These are phyloP conservation scores for Tryphoninae sp. DNA, from an alignment of 2,888 invertebrate species.

Conservation along the genomic window DNA sequence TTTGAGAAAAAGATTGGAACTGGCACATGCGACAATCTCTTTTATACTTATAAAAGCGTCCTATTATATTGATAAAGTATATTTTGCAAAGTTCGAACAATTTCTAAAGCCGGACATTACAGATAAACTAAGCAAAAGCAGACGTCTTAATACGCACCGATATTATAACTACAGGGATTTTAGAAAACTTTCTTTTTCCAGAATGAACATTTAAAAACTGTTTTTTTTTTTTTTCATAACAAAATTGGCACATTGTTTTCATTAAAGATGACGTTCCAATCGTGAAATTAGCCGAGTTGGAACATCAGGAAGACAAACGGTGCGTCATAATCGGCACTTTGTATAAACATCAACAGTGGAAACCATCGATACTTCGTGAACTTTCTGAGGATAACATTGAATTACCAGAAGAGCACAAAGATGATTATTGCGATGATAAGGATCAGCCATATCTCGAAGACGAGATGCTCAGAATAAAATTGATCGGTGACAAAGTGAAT, in stretches of 20 bases:
- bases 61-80: too few relatives aligned
- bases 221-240: neutral
- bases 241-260: slow-evolving; percentile 2
- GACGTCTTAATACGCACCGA: too few relatives aligned
- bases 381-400: slow-evolving; percentile 94
- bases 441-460: slow-evolving; percentile 95
- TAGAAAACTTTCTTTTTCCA: neutral
- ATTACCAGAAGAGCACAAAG: slow-evolving; percentile 87
- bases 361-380: slow-evolving; percentile 96
- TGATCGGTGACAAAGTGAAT: slow-evolving; percentile 86
- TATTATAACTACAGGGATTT: too few relatives aligned
- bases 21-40: too few relatives aligned
- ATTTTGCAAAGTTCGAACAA: too few relatives aligned
- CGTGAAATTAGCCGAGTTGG: slow-evolving; percentile 87
- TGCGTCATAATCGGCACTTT: slow-evolving; percentile 95
- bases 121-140: too few relatives aligned
- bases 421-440: slow-evolving; percentile 89
- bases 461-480: slow-evolving; percentile 92
- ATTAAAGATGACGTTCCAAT: slow-evolving; percentile 74
- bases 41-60: too few relatives aligned
- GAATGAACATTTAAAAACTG: neutral
- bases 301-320: slow-evolving; percentile 86
- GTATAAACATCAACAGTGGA: slow-evolving; percentile 95
- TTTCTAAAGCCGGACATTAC: too few relatives aligned
- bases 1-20: too few relatives aligned